Evolutionary conservation across 2,113 vertebrate species (phyloP), one percentile per base, ranked within the genome.

Genomic region (Phaethornis superciliosus): DNA sequence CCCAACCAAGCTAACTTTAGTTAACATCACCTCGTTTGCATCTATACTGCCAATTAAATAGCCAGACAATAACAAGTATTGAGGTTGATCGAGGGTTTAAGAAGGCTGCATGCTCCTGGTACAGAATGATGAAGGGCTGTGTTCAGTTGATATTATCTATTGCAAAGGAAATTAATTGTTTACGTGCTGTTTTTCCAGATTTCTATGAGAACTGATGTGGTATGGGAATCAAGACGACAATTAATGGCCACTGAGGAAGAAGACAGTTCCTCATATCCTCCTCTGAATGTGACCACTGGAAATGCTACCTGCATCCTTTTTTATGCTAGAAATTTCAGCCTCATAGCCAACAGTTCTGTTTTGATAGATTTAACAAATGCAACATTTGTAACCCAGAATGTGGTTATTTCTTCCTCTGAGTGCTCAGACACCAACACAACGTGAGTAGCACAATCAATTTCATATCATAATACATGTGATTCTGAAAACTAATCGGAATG

Each of bases 231-330:
- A 35, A 93, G 96, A 65, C 60, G 97, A 67, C 91, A 94, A 4
- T 91, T 98, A 85, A 95, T 97, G 91, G 84, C 96, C 56, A 59
- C 59, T 33, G 95, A 96, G 60, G 85, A 92, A 54, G 85, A 96
- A 49, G 76, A 62, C 14, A 44, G n/a, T 76, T 70, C 27, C 15
- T 75, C 63, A 44, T 97, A 97, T 68, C 46, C 87, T 47, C 97
- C 97, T 81, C 37, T 98, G 72, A 97, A 96, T 82, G 92, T 97
- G 63, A 96, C 96, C 72, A 85, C 52, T 94, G 97, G 96, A 49
- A 96, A 94, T 56, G 1, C 24, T 12, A 95, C 46, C 2, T 98
- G 97, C 93, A 98, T 98, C 89, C 94, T 98, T 72, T 97, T 97
- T 77, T 89, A 97, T 7, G 97, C 97, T 44, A 76, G 56, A 32